Evolutionary conservation across 2,113 vertebrate species (phyloP).

Genomic region (Pholis gunnellus): DNA sequence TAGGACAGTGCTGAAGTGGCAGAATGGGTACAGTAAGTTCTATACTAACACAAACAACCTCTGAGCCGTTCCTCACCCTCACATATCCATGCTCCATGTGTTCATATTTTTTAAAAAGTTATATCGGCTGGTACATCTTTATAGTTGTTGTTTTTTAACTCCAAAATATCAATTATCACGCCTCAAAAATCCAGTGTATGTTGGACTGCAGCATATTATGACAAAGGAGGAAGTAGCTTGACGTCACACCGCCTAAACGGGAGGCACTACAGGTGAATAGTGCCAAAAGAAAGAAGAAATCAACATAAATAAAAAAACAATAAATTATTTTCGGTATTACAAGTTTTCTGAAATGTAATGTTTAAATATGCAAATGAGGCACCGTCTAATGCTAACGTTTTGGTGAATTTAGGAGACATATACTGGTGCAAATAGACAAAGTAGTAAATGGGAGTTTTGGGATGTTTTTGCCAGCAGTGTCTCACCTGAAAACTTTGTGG

Average conservation of each 20-base stretch:
- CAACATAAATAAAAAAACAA: no score
- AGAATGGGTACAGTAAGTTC: slow-evolving; percentile 59
- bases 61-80: neutral
- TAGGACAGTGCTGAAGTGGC: slow-evolving; percentile 56
- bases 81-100: neutral
- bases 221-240: no score
- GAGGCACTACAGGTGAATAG: no score
- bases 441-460: no score
- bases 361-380: no score
- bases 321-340: neutral
- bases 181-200: neutral
- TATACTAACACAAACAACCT: slow-evolving; percentile 51
- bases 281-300: no score
- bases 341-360: neutral
- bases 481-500: no score
- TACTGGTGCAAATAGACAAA: no score
- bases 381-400: no score
- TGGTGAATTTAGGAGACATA: no score
- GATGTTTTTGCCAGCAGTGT: no score
- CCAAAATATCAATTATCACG: neutral
- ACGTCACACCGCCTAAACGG: no score
- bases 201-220: neutral
- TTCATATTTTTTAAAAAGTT: neutral
- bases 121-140: neutral
- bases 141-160: neutral